phyloP scores from a whole-genome alignment of 2,888 invertebrate species.

The Acanthosoma haemorrhoidale region DNA sequence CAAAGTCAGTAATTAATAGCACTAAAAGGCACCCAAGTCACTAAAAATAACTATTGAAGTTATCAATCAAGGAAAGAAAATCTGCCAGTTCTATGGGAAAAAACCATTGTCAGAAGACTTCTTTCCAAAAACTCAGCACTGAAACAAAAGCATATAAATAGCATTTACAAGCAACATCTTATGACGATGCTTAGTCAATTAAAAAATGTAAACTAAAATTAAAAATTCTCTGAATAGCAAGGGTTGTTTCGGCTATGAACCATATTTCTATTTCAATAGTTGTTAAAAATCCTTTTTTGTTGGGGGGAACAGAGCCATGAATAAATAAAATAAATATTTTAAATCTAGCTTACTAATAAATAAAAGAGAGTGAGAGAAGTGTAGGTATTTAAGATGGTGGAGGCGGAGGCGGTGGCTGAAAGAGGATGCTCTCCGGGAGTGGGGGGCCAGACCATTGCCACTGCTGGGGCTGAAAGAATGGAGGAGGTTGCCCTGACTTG shows the following conservation, averaged over 20 bases:
- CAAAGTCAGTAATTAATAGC: no score
- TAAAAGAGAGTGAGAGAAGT: conserved; percentile 22
- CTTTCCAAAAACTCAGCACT: no score
- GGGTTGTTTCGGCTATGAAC: not conserved
- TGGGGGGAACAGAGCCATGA: conserved; percentile 24
- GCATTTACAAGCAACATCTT: not conserved
- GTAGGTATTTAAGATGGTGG: conserved; percentile 25
- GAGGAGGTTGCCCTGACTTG: not conserved
- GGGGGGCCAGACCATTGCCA: conserved; percentile 30
- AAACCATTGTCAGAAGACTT: no score
- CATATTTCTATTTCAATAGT: not conserved
- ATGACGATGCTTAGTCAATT: not conserved
- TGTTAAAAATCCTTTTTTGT: not conserved
- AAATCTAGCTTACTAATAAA: conserved; percentile 25
- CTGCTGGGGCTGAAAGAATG: conserved; percentile 3
- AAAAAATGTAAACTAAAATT: not conserved
- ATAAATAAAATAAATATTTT: conserved; percentile 2
- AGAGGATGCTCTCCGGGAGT: conserved; percentile 23
- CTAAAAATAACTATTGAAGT: no score
- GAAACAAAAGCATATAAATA: not conserved
- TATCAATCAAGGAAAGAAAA: no score
- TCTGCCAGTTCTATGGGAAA: no score
- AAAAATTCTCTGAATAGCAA: not conserved
- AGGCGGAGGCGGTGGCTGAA: conserved; percentile 27
- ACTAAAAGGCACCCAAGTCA: no score